phyloP scores from a whole-genome alignment of 2,797 vertebrate species.

The Chromobotia macracanthus region DNA sequence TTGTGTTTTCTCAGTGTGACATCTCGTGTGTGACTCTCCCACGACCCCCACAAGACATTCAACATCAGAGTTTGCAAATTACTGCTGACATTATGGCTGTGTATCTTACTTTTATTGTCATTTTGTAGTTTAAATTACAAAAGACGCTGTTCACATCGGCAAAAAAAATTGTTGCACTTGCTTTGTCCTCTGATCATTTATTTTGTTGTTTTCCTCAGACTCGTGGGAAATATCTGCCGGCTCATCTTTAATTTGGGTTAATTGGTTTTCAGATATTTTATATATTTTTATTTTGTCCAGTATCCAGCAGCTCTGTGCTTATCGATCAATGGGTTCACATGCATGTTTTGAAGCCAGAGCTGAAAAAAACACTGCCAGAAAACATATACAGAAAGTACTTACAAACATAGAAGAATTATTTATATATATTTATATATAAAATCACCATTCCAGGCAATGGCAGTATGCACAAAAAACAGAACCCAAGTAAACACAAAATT shows the following conservation, averaged over 20 bases:
- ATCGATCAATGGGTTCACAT: slow-evolving; percentile 76
- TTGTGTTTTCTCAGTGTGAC: slow-evolving; percentile 69
- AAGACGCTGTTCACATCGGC: slow-evolving; percentile 72
- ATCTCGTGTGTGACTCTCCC: slow-evolving; percentile 62
- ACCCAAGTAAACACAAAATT: slow-evolving; percentile 53
- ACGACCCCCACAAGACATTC: slow-evolving; percentile 61
- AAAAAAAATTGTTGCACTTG: slow-evolving; percentile 62
- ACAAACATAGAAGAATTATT: slow-evolving; percentile 90
- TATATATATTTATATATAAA: slow-evolving; percentile 86
- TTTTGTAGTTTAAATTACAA: slow-evolving; percentile 76
- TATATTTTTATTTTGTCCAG: slow-evolving; percentile 59
- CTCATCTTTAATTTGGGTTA: slow-evolving; percentile 28
- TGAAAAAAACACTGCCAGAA: slow-evolving; percentile 66
- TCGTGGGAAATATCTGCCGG: slow-evolving; percentile 45
- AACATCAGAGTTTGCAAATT: slow-evolving; percentile 64
- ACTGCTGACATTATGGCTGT: slow-evolving; percentile 74
- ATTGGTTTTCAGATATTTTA: slow-evolving; percentile 62
- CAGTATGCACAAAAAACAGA: slow-evolving; percentile 77
- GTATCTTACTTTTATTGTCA: slow-evolving; percentile 73
- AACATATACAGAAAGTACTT: slow-evolving; percentile 95
- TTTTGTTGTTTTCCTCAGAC: slow-evolving; percentile 21
- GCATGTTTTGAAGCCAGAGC: slow-evolving; percentile 85
- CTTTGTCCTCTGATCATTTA: slow-evolving; percentile 48
- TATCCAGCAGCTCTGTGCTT: slow-evolving; percentile 69
- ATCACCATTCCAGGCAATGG: slow-evolving; percentile 77